Evolutionary conservation across 2,113 vertebrate genomes (phyloP).

Genomic region (Orycteropus afer): DNA sequence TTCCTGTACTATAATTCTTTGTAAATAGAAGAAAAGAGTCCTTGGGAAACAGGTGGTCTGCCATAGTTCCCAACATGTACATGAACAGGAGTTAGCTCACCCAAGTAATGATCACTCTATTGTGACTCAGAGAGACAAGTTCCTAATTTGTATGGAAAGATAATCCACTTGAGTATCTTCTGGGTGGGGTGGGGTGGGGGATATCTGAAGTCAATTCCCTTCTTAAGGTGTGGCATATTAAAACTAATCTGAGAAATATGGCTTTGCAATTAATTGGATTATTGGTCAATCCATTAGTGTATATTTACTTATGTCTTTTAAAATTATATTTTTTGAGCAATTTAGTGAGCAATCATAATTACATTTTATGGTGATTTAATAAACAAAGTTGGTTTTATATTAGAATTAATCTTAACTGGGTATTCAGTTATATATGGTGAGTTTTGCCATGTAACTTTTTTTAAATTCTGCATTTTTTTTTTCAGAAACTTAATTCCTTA

Average conservation of each 20-base stretch:
- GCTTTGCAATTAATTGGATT: conserved; percentile 74
- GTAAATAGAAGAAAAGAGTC: background rate
- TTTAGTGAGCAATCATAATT: conserved; percentile 76
- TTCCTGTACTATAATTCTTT: background rate
- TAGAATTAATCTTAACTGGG: conserved; percentile 65
- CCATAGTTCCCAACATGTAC: background rate
- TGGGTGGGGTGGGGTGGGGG: no score
- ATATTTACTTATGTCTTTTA: conserved; percentile 78
- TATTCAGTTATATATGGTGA: conserved; percentile 80
- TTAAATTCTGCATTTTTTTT: conserved; percentile 70
- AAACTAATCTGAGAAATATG: conserved; percentile 66
- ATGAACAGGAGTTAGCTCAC: background rate
- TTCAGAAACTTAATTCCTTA: conserved; percentile 73
- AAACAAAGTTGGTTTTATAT: conserved; percentile 77
- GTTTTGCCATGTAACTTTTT: conserved; percentile 81
- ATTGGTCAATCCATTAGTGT: conserved; percentile 71
- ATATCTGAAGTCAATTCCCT: background rate
- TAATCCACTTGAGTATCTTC: background rate
- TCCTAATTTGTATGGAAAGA: conserved; percentile 9
- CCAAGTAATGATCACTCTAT: background rate
- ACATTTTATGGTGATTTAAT: conserved; percentile 70
- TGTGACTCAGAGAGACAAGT: conserved; percentile 49
- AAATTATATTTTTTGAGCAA: conserved; percentile 81
- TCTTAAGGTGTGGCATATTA: conserved; percentile 38
- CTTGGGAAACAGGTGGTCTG: background rate